Base-by-base conservation (phyloP, 2,888 invertebrate species). In the Xanthia togata region DNA sequence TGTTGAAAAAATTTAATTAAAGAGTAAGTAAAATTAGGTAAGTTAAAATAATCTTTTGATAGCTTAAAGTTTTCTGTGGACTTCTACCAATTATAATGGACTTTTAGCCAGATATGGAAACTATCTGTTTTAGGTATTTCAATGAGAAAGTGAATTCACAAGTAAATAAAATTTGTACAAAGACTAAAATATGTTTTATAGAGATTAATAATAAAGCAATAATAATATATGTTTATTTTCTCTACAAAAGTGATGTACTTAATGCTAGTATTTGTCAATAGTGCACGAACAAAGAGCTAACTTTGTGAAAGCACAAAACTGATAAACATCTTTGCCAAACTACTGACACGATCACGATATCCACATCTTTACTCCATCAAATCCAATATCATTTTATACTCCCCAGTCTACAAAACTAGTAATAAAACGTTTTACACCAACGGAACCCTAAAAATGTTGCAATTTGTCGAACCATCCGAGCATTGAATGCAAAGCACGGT, bases 401-500 rank as follows among this genome's bases (percentile, higher is more conserved):
- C 12, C 11, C 1, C 35, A 38, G 17, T 57, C 38, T 2, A 26
- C 23, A 20, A 64, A 69, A 38, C n/a, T 47, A 41, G 41, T 57
- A 35, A n/a, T 67, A 63, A 55, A 68, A 17, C 41, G 17, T 44
- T 65, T 41, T 44, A 23, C 3, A 59, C 0, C 12, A 23, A 65
- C 38, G 26, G 60, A 75, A 70, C 60, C 17, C 55, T 41, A 57
- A 57, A 57, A 75, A 60, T n/a, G 55, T 57, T 44, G 60, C 84
- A 81, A 84, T 84, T 78, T 83, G 68, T 78, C 73, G 72, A 84
- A 31, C 71, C 50, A 76, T 35, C 70, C 57, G 38, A 35, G 65
- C 74, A 63, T 71, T 55, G 80, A 83, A 83, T 83, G 73, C 71
- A 31, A 63, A 83, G 31, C 55, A 17, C 23, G 57, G 55, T 63